Evolutionary conservation across 1,140 invertebrate species (phyloP).

Genomic region (Stratiolaelaps scimitus): DNA sequence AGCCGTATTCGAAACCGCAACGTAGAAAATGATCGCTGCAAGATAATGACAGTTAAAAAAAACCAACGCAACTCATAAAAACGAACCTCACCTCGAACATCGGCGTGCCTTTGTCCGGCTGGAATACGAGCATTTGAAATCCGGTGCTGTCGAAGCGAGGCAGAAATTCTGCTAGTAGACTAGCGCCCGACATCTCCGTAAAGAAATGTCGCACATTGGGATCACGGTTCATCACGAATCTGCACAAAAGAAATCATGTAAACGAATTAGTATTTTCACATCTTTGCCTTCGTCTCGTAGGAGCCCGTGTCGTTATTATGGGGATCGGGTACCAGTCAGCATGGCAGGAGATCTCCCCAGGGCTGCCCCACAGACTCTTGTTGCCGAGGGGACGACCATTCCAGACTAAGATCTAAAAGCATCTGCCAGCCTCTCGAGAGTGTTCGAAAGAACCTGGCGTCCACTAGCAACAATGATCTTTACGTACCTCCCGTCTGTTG

Average conservation of each 20-base stretch:
- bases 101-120: not conserved
- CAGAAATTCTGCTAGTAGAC: not conserved
- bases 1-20: not conserved
- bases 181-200: not conserved
- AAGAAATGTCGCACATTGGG: not conserved
- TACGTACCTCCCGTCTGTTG: not conserved
- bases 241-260: not conserved
- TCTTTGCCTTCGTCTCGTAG: too few species aligned
- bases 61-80: too few species aligned
- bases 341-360: too few species aligned
- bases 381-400: not conserved
- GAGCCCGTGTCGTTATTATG: too few species aligned
- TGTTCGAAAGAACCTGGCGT: not conserved
- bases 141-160: not conserved
- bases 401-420: not conserved
- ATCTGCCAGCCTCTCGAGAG: not conserved
- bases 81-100: not conserved
- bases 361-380: too few species aligned
- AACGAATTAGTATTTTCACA: too few species aligned
- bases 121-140: not conserved
- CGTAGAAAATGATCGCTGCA: not conserved
- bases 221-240: slow-evolving; percentile 10
- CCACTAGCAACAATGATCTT: not conserved
- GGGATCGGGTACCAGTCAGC: too few species aligned
- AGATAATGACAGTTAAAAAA: too few species aligned